Percentiles rank a stretch among this genome's conserved stretches.
Conservation (phyloP, 2,113 vertebrate genomes). For the Callionymus lyra region DNA sequence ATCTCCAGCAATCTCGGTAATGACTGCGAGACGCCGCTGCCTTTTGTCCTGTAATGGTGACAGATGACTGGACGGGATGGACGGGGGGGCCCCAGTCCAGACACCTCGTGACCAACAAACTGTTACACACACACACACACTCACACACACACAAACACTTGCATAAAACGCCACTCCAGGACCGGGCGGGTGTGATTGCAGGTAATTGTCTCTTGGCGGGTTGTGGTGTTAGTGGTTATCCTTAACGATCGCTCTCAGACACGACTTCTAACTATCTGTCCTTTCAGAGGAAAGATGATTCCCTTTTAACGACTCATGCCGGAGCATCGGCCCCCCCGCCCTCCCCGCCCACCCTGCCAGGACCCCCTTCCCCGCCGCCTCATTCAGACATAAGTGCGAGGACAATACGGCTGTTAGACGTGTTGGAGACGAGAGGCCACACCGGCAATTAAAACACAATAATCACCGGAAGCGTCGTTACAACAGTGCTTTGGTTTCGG, state of each 20-base stretch:
- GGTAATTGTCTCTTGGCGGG: conserved; percentile 65
- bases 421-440: conserved; percentile 5
- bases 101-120: conserved; percentile 32
- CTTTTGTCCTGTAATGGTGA: conserved; percentile 72
- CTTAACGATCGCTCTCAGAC: conserved; percentile 53
- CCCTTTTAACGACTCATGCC: conserved; percentile 52
- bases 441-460: conserved; percentile 1
- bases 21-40: conserved; percentile 67
- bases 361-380: conserved; percentile 4
- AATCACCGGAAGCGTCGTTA: no score
- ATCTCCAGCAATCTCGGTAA: conserved; percentile 78
- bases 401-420: conserved; percentile 21
- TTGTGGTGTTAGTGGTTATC: conserved; percentile 64
- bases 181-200: conserved; percentile 54
- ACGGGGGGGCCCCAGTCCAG: conserved; percentile 40
- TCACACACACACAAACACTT: conserved; percentile 49
- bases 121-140: conserved; percentile 20
- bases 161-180: conserved; percentile 59
- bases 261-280: conserved; percentile 50
- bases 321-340: conserved; percentile 7
- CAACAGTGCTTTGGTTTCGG: no score
- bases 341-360: not conserved
- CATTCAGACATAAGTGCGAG: conserved; percentile 28
- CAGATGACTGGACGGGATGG: conserved; percentile 65
- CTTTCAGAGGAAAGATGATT: conserved; percentile 58